Percentiles rank a stretch among this genome's conserved stretches.
Conservation (phyloP, 2,888 invertebrate species). For the Anorthoa munda region DNA sequence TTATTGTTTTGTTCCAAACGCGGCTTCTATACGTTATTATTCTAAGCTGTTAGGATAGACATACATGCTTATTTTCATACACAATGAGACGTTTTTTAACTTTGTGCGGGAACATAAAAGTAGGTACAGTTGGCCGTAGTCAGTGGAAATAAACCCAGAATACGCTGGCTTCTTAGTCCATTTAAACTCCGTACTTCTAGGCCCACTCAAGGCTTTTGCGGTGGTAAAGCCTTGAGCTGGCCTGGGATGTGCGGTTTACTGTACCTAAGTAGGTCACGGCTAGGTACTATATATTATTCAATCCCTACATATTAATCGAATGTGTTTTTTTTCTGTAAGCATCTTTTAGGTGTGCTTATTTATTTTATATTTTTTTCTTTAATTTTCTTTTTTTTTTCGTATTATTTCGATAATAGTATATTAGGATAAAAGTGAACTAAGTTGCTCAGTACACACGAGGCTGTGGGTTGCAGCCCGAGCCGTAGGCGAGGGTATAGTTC, state of each 20-base stretch:
- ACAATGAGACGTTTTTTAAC: background rate
- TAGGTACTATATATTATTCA: background rate
- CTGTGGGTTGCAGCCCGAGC: too few species aligned
- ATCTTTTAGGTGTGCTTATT: background rate
- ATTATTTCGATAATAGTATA: too few species aligned
- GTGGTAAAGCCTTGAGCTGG: too few species aligned
- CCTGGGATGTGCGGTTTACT: background rate
- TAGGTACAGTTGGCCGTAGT: background rate
- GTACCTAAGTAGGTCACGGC: background rate
- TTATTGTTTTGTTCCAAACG: too few species aligned
- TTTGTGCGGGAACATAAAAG: background rate
- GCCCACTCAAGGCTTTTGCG: background rate
- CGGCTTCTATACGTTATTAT: too few species aligned
- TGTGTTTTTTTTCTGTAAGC: background rate
- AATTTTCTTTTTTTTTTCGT: too few species aligned
- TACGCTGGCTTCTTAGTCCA: background rate
- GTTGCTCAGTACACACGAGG: too few species aligned
- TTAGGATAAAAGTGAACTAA: too few species aligned
- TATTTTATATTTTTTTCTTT: too few species aligned
- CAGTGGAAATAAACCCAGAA: background rate
- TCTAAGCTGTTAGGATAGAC: constrained; percentile 1
- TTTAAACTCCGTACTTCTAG: background rate
- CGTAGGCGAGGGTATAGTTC: too few species aligned
- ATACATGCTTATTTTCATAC: background rate
- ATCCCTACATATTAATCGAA: background rate